Evolutionary conservation across 2,113 vertebrate genomes (phyloP).

Genomic region (Acrocephalus kingi): DNA sequence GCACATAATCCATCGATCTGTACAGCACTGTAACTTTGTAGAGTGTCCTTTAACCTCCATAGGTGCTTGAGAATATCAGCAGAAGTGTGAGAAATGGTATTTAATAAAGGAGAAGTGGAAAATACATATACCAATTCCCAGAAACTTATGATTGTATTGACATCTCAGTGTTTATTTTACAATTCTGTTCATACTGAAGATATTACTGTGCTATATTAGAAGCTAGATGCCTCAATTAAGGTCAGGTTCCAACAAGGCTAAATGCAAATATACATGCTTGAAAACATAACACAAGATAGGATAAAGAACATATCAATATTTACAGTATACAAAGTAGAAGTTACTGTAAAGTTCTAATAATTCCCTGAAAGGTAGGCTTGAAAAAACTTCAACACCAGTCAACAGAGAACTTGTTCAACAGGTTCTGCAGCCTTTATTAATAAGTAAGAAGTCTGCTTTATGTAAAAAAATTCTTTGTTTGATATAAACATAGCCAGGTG

Average conservation of each 20-base stretch:
- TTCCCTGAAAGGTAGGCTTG: neutral
- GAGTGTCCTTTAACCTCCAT: neutral
- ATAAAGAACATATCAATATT: neutral
- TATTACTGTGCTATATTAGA: neutral
- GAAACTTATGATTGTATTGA: neutral
- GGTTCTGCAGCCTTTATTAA: neutral
- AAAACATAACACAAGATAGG: neutral
- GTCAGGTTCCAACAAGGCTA: neutral
- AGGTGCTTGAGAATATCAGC: neutral
- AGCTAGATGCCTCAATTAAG: neutral
- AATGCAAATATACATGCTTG: neutral
- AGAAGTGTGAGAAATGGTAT: neutral
- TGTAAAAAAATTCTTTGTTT: neutral
- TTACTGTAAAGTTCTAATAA: neutral
- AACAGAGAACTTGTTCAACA: neutral
- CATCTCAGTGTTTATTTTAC: neutral
- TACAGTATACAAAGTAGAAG: neutral
- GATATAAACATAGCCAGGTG: neutral
- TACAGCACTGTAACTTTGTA: neutral
- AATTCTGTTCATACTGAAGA: neutral
- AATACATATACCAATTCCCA: neutral
- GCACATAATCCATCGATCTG: rapidly evolving
- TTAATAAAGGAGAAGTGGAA: neutral
- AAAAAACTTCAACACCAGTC: neutral
- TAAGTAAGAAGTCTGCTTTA: neutral